These are phyloP conservation scores for Naja naja DNA, from an alignment of 2,113 vertebrate genomes.

Conservation along the genomic window DNA sequence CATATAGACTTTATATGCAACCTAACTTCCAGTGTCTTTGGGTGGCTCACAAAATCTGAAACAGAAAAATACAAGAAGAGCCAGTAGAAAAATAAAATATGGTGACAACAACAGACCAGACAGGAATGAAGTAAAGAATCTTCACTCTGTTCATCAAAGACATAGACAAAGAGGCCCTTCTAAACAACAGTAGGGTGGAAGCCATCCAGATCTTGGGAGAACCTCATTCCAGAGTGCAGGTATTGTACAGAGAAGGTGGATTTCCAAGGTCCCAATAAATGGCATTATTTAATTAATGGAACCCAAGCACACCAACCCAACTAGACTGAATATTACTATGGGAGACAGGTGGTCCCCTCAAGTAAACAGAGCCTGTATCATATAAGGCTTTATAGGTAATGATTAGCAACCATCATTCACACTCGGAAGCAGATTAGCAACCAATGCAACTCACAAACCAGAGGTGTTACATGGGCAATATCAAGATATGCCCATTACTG, in stretches of 20 bases:
- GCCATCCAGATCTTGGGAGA: background rate
- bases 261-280: background rate
- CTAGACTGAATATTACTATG: background rate
- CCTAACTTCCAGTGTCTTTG: background rate
- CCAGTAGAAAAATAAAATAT: background rate
- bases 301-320: background rate
- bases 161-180: background rate
- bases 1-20: background rate
- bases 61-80: background rate
- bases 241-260: background rate
- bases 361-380: background rate
- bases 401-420: background rate
- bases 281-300: background rate
- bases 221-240: background rate
- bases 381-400: background rate
- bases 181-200: background rate
- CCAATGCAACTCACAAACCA: background rate
- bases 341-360: background rate
- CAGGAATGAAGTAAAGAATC: background rate
- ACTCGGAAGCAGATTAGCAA: background rate
- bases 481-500: background rate
- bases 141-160: background rate
- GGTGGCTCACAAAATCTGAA: background rate
- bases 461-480: background rate
- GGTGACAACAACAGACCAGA: background rate